A percentile compares a stretch with the other conserved stretches of the same genome.
phyloP scores from a whole-genome alignment of 2,797 vertebrate genomes.

The Botia kubotai region DNA sequence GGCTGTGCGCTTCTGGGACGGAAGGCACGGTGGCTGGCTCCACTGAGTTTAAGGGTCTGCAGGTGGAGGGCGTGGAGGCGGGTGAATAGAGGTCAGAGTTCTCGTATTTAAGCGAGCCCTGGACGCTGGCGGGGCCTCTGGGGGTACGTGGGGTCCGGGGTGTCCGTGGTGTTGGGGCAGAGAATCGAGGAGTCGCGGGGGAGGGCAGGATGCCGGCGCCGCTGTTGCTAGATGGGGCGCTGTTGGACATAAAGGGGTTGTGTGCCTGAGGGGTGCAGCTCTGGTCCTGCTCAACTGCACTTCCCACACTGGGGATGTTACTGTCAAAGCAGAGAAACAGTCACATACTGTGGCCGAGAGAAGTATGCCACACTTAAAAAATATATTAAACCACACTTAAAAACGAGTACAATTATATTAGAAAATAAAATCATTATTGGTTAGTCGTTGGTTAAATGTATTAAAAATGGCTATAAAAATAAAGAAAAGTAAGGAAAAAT shows the following conservation, averaged over 20 bases:
- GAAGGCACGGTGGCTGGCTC: constrained; percentile 95
- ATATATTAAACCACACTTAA: not conserved
- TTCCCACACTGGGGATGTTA: constrained; percentile 88
- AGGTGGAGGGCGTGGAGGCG: constrained; percentile 95
- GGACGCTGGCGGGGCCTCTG: constrained; percentile 92
- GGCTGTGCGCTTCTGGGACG: constrained; percentile 98
- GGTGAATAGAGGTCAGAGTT: constrained; percentile 97
- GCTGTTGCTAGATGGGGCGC: constrained; percentile 93
- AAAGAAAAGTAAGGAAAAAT: too few species aligned
- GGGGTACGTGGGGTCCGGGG: constrained; percentile 95
- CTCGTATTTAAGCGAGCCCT: constrained; percentile 95
- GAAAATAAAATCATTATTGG: too few species aligned
- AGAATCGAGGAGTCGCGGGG: constrained; percentile 94
- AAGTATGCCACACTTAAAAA: not conserved
- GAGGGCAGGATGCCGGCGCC: constrained; percentile 92
- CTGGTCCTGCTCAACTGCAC: constrained; percentile 93
- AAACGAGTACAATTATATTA: not conserved
- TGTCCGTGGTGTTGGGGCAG: constrained; percentile 90
- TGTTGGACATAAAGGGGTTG: constrained; percentile 92
- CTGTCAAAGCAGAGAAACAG: constrained; percentile 49
- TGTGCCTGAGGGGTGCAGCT: constrained; percentile 95
- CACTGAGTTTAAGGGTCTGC: constrained; percentile 94
- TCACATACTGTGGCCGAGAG: not conserved
- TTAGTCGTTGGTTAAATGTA: too few species aligned
- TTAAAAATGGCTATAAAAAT: too few species aligned